phyloP scores from a whole-genome alignment of 2,888 invertebrate species.

The Charanyca ferruginea region DNA sequence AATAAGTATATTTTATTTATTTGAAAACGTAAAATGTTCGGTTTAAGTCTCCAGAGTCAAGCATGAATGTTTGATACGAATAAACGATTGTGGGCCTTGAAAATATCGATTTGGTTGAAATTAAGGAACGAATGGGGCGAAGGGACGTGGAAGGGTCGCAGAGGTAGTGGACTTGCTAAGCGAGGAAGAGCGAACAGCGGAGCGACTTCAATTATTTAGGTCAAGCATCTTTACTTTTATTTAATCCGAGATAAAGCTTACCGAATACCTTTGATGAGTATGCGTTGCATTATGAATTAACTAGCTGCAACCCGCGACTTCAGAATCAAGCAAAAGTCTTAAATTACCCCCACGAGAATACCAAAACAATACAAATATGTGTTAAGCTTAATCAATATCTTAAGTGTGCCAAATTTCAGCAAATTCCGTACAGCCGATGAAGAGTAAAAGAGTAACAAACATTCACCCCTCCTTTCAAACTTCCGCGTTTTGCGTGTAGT shows the following conservation, averaged over 20 bases:
- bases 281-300: too few relatives aligned
- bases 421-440: too few relatives aligned
- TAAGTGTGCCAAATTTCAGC: too few relatives aligned
- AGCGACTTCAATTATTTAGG: slow-evolving; percentile 5
- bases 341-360: too few relatives aligned
- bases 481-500: too few relatives aligned
- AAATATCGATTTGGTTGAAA: slow-evolving; percentile 81
- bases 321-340: too few relatives aligned
- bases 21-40: slow-evolving; percentile 43
- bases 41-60: slow-evolving; percentile 45
- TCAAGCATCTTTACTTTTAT: slow-evolving; percentile 1
- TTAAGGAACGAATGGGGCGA: slow-evolving; percentile 82
- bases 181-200: slow-evolving; percentile 58
- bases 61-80: slow-evolving; percentile 75
- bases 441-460: too few relatives aligned
- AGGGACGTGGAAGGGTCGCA: slow-evolving; percentile 75
- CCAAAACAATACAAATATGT: too few relatives aligned
- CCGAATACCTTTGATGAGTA: too few relatives aligned
- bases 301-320: too few relatives aligned
- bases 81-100: slow-evolving; percentile 76
- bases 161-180: slow-evolving; percentile 48
- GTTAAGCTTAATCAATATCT: too few relatives aligned
- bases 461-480: too few relatives aligned
- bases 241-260: neutral
- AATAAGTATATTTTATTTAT: slow-evolving; percentile 39